phyloP scores from a whole-genome alignment of 2,113 vertebrate species.

The Alethe diademata region DNA sequence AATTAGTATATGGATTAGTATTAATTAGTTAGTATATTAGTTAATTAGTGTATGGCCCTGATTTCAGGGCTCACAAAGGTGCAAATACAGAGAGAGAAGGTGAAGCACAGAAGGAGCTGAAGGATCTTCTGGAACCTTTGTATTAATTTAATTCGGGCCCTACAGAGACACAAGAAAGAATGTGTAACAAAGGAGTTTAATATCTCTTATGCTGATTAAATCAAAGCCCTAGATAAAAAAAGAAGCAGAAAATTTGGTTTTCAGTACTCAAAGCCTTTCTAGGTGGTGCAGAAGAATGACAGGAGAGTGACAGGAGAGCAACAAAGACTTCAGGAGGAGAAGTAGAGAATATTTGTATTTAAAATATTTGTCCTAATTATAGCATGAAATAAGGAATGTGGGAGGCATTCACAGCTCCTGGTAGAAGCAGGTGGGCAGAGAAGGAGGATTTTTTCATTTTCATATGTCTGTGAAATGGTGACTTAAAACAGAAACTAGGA shows the following conservation, averaged over 20 bases:
- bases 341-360: conserved; percentile 27
- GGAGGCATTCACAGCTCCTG: neutral
- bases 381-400: neutral
- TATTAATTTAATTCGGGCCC: neutral
- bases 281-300: neutral
- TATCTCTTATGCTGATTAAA: neutral
- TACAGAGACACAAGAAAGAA: neutral
- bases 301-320: neutral
- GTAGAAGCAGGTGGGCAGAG: conserved; percentile 20
- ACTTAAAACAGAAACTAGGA: neutral
- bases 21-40: too few species aligned
- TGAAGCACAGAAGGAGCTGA: neutral
- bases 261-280: neutral
- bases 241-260: neutral
- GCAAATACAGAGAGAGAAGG: neutral
- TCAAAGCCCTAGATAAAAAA: neutral
- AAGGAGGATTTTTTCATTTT: conserved; percentile 3
- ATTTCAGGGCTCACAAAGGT: neutral
- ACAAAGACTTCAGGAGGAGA: neutral
- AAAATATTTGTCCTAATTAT: conserved; percentile 53
- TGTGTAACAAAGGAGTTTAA: neutral
- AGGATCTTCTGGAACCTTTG: neutral
- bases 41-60: neutral
- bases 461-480: neutral
- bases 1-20: neutral